Evolutionary conservation across 2,113 vertebrate genomes (phyloP), one percentile per base, ranked within the genome.

Genomic region (Alethe castanea): DNA sequence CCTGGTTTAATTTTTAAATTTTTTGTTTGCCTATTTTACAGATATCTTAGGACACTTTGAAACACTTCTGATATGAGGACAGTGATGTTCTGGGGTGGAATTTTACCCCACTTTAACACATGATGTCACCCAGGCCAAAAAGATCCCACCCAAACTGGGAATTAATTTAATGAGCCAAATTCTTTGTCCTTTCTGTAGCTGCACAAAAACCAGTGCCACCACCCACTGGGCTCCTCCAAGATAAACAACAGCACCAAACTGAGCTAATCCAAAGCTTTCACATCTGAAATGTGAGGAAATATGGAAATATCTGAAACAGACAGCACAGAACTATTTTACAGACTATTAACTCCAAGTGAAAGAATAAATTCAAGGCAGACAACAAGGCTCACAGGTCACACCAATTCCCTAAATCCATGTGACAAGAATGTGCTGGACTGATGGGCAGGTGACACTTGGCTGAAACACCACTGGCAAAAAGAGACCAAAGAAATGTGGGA

Each of bases 11-110:
- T 80, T 87, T 18, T 62, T 35, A 7, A 35, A 35, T 35, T 35
- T 28, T 40, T 15, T 1, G 5, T 2, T 19, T 56, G 19, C 19
- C 10, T 45, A 20, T 12, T 53, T 16, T 20, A 5, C 0, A 56
- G 64, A 5, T 31, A 25, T 13, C 1, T 0, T 2, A 6, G 1
- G 11, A 81, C 24, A 11, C 47, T 81, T 0, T 25, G 64, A 64
- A 54, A 76, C 60, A 9, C 45, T n/a, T 47, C 16, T 24, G 66
- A 13, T 18, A 17, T 0, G 11, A 50, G 14, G 19, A 24, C n/a
- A 65, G 69, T 0, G 53, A 69, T 3, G 36, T 25, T 52, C 20
- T 16, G 35, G 45, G 40, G 45, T 19, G 70, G 62, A 42, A 74
- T 11, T 61, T 85, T 8, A 42, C 1, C 4, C 33, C 29, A 15